Conservation (phyloP, 2,797 vertebrate species). For the Emydoidea blandingii region DNA sequence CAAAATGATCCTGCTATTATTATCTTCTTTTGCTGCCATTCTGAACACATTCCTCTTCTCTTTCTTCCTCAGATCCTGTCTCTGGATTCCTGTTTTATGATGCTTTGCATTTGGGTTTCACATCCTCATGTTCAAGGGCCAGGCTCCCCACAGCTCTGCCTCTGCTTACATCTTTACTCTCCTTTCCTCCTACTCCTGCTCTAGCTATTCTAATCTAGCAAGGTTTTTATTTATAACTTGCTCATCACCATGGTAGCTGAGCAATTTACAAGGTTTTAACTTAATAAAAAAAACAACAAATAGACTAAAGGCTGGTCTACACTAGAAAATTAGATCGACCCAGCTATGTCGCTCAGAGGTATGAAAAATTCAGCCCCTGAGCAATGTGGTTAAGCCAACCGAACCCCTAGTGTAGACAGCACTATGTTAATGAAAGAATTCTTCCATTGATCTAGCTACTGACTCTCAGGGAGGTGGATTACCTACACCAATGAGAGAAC, state of each 20-base stretch:
- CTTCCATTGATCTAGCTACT: not conserved
- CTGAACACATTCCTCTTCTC: not conserved
- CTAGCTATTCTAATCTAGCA: not conserved
- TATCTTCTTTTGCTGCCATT: rapidly evolving
- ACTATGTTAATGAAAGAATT: not conserved
- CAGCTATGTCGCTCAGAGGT: not conserved
- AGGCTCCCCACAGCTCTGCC: not conserved
- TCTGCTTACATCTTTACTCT: not conserved
- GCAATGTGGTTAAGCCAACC: not conserved
- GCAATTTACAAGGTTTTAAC: not conserved
- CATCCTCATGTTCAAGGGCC: not conserved
- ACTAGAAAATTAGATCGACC: not conserved
- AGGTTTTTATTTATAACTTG: not conserved
- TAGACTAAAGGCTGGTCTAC: not conserved
- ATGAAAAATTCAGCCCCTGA: not conserved
- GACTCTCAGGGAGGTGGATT: not conserved
- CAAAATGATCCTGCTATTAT: not conserved
- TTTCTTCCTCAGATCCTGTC: not conserved
- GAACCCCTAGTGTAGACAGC: not conserved
- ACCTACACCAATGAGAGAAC: not conserved
- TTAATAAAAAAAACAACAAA: not conserved
- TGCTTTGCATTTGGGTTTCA: rapidly evolving
- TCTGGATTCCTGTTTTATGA: rapidly evolving
- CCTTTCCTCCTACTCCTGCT: not conserved
- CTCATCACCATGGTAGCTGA: rapidly evolving